Conservation (phyloP, 2,797 vertebrate species). For the Hoplostethus mediterraneus region DNA sequence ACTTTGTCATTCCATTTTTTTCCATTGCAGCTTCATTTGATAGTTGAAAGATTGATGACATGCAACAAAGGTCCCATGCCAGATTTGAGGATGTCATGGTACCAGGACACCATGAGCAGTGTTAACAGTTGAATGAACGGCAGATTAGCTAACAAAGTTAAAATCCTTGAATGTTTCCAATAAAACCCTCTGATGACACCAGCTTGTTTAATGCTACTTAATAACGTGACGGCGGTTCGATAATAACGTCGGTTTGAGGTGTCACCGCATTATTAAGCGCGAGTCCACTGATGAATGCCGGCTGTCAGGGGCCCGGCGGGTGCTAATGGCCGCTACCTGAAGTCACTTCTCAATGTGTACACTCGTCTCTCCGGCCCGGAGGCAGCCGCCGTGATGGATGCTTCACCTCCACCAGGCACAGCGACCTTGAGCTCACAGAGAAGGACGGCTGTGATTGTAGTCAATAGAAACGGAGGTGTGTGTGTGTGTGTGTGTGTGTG, state of each 20-base stretch:
- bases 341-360: too few species aligned
- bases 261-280: slow-evolving; percentile 57
- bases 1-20: too few species aligned
- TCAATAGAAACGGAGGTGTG: too few species aligned
- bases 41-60: too few species aligned
- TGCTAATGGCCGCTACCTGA: too few species aligned
- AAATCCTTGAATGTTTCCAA: slow-evolving; percentile 18
- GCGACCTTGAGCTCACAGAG: slow-evolving; percentile 43
- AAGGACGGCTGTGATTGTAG: not conserved
- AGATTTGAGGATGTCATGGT: too few species aligned
- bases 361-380: too few species aligned
- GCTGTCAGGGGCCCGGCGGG: slow-evolving; percentile 32
- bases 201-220: slow-evolving; percentile 1
- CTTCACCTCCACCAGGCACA: not conserved
- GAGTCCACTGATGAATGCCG: slow-evolving; percentile 49
- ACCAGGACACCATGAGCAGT: too few species aligned
- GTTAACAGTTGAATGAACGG: too few species aligned
- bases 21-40: too few species aligned
- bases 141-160: not conserved
- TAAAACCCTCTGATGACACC: not conserved
- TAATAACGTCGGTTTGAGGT: slow-evolving; percentile 43
- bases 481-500: too few species aligned
- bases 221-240: slow-evolving; percentile 18
- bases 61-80: too few species aligned
- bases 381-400: slow-evolving; percentile 1